Evolutionary conservation across 2,888 invertebrate genomes (phyloP), one percentile per base, ranked within the genome.

Genomic region (Cetonia aurata): DNA sequence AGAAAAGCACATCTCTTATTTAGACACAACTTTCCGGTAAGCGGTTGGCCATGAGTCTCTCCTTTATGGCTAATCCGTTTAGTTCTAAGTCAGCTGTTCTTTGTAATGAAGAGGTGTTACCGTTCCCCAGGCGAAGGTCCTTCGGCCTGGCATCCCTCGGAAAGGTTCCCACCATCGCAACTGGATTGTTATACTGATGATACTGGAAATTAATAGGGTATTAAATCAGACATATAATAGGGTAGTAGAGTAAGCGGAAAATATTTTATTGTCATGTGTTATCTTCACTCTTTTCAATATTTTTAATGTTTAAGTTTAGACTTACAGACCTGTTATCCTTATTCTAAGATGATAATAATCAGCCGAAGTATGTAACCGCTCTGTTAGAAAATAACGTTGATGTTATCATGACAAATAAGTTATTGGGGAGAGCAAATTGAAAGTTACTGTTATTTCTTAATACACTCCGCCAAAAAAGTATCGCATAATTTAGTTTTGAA

Each of bases 21-120:
- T 92, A 95, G 80, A 95, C 95, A 86, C 94, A 95, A 83, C 94
- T 94, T 86, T 95, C 95, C 53, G 95, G 95, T 82, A 95, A 91
- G 82, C 94, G 90, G 83, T 93, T 93, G 80, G 94, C 93, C 88
- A 94, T 93, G 74, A 95, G 89, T 81, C 94, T 91, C 85, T 94
- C 93, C 84, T 94, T 95, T 85, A 95, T 94, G 80, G 94, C 94
- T 84, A 93, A 91, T 69, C 94, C 94, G 86, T 94, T 94, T 80
- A 93, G 89, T 79, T 88, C 88, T 73, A 87, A 71, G 74, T 85
- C 85, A 17, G 81, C 79, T 12, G 71, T 69, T 67, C 71, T 67
- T 46, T 71, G 71, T 75, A 86, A 83, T 72, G 88, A 86, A 62
- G 87, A 85, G 50, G 87, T 86, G 66, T 86, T 87, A 75, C 87